phyloP scores from a whole-genome alignment of 2,888 invertebrate species.

The Netelia virgata region DNA sequence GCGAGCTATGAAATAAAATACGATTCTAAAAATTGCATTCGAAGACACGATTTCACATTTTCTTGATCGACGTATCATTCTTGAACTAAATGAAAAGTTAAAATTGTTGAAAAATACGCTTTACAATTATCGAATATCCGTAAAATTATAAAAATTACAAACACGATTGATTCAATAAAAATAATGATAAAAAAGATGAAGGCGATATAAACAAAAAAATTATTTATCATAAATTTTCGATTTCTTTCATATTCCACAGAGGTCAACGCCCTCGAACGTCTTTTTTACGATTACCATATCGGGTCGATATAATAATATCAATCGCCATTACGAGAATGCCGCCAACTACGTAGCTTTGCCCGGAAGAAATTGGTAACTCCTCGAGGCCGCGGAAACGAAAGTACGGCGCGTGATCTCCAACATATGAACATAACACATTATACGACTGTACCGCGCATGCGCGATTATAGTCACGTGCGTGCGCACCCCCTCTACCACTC shows the following conservation, averaged over 20 bases:
- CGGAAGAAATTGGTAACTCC: conserved; percentile 58
- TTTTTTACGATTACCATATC: background rate
- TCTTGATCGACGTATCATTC: background rate
- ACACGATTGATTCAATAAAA: background rate
- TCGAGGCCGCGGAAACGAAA: conserved; percentile 61
- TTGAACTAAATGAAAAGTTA: too few relatives aligned
- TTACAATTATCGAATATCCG: background rate
- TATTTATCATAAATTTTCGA: background rate
- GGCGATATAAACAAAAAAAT: too few relatives aligned
- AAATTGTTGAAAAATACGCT: too few relatives aligned
- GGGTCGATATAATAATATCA: conserved; percentile 27
- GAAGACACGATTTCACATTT: conserved; percentile 8
- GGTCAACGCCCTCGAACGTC: conserved; percentile 38
- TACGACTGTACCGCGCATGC: background rate
- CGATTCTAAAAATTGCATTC: conserved; percentile 11
- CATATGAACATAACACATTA: conserved; percentile 3
- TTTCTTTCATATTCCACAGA: background rate
- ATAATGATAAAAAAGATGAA: background rate
- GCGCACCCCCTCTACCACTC: conserved; percentile 31
- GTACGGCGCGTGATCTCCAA: conserved; percentile 32
- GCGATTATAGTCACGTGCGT: conserved; percentile 46
- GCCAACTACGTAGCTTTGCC: conserved; percentile 38
- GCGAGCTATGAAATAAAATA: background rate
- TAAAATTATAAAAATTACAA: background rate
- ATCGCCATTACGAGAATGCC: conserved; percentile 34